Conservation (phyloP, 2,888 invertebrate species). For the Cataglyphis albicans region DNA sequence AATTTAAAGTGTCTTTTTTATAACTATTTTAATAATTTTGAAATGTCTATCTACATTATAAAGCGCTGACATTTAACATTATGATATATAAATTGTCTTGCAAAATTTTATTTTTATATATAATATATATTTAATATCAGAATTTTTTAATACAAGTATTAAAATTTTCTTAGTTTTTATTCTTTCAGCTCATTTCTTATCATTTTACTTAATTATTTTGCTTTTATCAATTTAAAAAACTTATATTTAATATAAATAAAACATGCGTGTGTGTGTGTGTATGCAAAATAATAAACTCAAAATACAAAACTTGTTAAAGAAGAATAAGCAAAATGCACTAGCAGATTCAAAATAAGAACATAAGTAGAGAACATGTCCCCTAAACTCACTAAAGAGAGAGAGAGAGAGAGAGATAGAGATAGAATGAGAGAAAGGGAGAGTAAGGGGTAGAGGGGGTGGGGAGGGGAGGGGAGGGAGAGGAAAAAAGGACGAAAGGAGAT, state of each 20-base stretch:
- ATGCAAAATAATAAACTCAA: slow-evolving; percentile 29
- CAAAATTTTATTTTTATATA: not conserved
- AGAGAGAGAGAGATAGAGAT: slow-evolving; percentile 20
- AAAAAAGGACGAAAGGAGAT: slow-evolving; percentile 34
- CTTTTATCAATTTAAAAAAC: not conserved
- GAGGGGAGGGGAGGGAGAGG: slow-evolving; percentile 46
- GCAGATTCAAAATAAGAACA: slow-evolving; percentile 13
- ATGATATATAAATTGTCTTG: not conserved
- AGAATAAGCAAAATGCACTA: not conserved
- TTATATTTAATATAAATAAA: not conserved
- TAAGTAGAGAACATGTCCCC: slow-evolving; percentile 2
- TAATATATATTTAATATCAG: not conserved
- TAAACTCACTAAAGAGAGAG: slow-evolving; percentile 4
- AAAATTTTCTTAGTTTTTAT: not conserved
- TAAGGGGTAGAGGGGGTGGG: not conserved
- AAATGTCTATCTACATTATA: not conserved
- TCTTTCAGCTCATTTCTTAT: not conserved
- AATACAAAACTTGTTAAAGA: slow-evolving; percentile 24
- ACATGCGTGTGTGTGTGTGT: not conserved
- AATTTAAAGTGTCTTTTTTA: not conserved
- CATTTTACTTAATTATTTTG: not conserved
- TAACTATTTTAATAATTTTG: not conserved
- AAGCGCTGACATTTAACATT: not conserved
- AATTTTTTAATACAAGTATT: not conserved
- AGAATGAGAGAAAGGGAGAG: not conserved